Evolutionary conservation across 2,113 vertebrate species (phyloP).

Genomic region (Aythya baeri): DNA sequence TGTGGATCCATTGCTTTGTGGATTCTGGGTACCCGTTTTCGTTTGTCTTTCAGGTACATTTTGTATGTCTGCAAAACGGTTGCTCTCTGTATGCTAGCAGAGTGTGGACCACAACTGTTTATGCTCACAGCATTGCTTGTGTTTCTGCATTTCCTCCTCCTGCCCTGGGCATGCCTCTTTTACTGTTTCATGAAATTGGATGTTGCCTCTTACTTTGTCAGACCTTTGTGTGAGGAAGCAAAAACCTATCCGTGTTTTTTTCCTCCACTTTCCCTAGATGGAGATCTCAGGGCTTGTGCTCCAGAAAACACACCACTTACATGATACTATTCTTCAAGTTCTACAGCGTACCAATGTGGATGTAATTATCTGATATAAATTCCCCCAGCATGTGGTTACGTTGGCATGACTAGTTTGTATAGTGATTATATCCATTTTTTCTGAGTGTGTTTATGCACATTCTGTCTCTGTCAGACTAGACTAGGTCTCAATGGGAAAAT

Average conservation of each 20-base stretch:
- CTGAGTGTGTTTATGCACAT: neutral
- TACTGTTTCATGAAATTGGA: neutral
- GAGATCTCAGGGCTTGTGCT: neutral
- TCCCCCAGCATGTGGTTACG: neutral
- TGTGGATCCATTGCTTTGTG: neutral
- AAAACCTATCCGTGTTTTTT: neutral
- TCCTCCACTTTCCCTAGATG: neutral
- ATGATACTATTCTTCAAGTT: neutral
- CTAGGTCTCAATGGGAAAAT: neutral
- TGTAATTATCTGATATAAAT: neutral
- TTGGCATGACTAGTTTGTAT: neutral
- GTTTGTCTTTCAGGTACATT: neutral
- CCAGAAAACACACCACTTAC: neutral
- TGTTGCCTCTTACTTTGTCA: neutral
- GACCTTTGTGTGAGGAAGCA: neutral
- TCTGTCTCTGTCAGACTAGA: neutral
- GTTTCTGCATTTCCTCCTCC: neutral
- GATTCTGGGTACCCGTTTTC: neutral
- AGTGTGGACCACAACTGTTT: neutral
- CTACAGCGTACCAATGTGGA: neutral
- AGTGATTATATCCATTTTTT: neutral
- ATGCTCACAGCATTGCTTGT: neutral
- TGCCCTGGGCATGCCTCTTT: neutral
- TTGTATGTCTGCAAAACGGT: neutral
- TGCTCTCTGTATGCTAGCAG: neutral